These are phyloP conservation scores for Temnothorax rugatulus DNA, from an alignment of 2,888 invertebrate species.

Conservation along the genomic window DNA sequence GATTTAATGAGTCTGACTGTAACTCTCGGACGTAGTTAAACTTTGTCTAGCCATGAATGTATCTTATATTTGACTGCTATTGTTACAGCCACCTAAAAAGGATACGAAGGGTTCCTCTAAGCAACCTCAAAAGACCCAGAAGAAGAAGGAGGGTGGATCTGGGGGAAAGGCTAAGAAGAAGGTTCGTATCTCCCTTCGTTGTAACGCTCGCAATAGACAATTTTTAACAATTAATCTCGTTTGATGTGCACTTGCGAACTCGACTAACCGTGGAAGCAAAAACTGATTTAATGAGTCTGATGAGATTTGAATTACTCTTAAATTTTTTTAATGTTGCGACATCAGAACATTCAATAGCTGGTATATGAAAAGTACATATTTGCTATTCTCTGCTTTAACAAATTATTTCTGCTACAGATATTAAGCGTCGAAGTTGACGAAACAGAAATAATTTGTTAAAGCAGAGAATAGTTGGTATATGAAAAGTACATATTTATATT, in stretches of 20 bases:
- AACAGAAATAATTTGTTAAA: too few species aligned
- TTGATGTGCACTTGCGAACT: constrained; percentile 85
- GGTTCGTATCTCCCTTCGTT: constrained; percentile 87
- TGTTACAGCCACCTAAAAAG: constrained; percentile 95
- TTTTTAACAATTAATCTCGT: constrained; percentile 8
- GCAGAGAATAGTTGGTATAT: too few species aligned
- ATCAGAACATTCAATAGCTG: not conserved
- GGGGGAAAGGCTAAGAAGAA: constrained; percentile 99
- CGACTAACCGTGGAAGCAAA: constrained; percentile 87
- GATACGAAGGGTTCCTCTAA: constrained; percentile 96
- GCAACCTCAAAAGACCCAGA: constrained; percentile 97
- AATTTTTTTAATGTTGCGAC: not conserved
- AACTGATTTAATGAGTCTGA: constrained; percentile 91
- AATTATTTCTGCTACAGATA: too few species aligned
- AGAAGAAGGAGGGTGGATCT: constrained; percentile 98
- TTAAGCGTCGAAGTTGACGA: too few species aligned
- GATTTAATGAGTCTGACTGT: constrained; percentile 86
- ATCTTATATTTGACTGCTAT: not conserved
- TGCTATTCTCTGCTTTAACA: too few species aligned
- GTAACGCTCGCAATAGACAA: not conserved
- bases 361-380: too few species aligned
- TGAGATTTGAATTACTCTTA: constrained; percentile 28
- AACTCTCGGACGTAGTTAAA: not conserved
- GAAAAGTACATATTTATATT: too few species aligned
- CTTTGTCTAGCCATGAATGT: not conserved